Evolutionary conservation across 2,888 invertebrate species (phyloP).

Genomic region (Erebia palarica): DNA sequence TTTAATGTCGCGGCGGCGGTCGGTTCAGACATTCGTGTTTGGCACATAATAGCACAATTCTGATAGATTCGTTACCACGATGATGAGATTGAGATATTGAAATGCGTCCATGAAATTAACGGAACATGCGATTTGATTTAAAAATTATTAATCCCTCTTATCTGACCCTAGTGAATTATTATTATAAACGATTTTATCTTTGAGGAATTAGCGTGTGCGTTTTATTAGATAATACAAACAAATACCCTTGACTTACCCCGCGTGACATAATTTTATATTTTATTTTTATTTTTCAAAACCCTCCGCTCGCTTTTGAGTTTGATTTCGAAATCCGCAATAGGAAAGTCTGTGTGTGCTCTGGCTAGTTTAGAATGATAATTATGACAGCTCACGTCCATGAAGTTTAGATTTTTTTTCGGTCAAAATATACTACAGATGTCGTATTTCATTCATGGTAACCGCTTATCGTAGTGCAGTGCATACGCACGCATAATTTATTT

Average conservation of each 20-base stretch:
- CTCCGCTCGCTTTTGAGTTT: too few relatives aligned
- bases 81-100: neutral
- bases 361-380: too few relatives aligned
- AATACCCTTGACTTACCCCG: conserved; percentile 13
- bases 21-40: too few relatives aligned
- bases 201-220: conserved; percentile 18
- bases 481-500: too few relatives aligned
- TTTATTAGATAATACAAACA: conserved; percentile 13
- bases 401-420: too few relatives aligned
- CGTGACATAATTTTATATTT: neutral
- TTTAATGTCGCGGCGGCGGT: too few relatives aligned
- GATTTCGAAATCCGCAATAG: too few relatives aligned
- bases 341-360: too few relatives aligned
- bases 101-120: conserved; percentile 4
- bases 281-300: neutral
- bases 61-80: neutral
- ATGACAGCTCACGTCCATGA: too few relatives aligned
- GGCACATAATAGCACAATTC: conserved; percentile 1
- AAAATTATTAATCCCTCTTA: conserved; percentile 10
- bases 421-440: too few relatives aligned
- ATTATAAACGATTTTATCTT: conserved; percentile 20
- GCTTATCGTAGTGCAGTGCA: too few relatives aligned
- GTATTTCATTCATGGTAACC: too few relatives aligned
- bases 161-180: conserved; percentile 18
- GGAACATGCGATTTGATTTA: conserved; percentile 20